Conservation (phyloP, 1,140 invertebrate species). For the Euura lappo region DNA sequence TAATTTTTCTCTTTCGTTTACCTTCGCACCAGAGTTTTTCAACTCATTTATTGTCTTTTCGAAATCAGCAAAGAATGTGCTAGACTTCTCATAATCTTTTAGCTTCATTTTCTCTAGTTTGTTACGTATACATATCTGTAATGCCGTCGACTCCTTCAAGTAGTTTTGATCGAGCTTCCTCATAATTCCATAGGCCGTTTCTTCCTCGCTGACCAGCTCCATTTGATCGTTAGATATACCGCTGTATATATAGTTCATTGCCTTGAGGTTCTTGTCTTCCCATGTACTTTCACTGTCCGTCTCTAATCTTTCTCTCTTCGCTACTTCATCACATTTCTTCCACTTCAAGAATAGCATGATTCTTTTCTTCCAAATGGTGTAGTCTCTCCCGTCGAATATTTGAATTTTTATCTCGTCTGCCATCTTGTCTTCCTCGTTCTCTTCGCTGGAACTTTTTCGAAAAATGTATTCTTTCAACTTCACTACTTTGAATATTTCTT, state of each 20-base stretch:
- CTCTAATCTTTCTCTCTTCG: constrained; percentile 20
- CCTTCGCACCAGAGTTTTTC: constrained; percentile 31
- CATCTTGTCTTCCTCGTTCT: neutral
- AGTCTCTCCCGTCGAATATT: constrained; percentile 9
- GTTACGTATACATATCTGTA: constrained; percentile 36
- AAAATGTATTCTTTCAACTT: no score
- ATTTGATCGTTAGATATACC: constrained; percentile 37
- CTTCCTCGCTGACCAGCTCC: constrained; percentile 28
- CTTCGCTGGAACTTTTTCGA: no score
- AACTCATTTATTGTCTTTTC: constrained; percentile 37
- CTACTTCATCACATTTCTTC: constrained; percentile 34
- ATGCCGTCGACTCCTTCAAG: constrained; percentile 36
- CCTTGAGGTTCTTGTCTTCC: constrained; percentile 32
- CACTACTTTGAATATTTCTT: no score
- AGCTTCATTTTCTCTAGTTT: constrained; percentile 35
- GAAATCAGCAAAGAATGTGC: constrained; percentile 36
- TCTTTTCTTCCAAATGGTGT: constrained; percentile 30
- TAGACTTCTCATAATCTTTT: constrained; percentile 27
- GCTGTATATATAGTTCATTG: constrained; percentile 36
- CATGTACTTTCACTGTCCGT: constrained; percentile 22
- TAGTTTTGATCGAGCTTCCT: constrained; percentile 39
- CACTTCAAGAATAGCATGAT: constrained; percentile 25
- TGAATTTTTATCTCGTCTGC: neutral
- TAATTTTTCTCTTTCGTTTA: constrained; percentile 38
- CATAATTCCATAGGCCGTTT: constrained; percentile 34